These are phyloP conservation scores for Ceratina australensis DNA, from an alignment of 1,140 invertebrate species.

Conservation along the genomic window DNA sequence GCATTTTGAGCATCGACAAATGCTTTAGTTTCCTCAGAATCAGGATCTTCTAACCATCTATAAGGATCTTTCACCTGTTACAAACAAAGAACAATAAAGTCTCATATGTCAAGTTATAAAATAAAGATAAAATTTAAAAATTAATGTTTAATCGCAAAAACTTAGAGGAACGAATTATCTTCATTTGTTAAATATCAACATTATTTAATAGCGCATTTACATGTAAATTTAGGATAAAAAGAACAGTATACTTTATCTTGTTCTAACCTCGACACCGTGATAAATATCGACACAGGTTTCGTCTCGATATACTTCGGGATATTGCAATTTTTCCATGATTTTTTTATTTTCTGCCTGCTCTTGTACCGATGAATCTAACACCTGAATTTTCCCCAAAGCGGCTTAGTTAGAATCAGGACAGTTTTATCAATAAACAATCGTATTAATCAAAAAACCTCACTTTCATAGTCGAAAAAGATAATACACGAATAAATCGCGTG, in stretches of 20 bases:
- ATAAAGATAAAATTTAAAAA: neutral
- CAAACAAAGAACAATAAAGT: neutral
- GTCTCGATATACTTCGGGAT: conserved; percentile 89
- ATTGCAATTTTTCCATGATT: conserved; percentile 78
- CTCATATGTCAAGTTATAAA: neutral
- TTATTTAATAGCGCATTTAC: neutral
- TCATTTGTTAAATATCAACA: neutral
- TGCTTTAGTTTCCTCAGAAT: conserved; percentile 93
- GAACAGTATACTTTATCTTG: neutral
- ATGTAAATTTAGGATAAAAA: neutral
- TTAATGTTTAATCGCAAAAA: too few relatives aligned
- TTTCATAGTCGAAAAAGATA: conserved; percentile 17
- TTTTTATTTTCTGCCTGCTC: neutral
- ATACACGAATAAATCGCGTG: conserved; percentile 19
- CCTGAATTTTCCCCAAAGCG: conserved; percentile 2
- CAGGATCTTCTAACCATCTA: conserved; percentile 98
- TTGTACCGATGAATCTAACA: neutral
- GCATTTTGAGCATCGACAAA: conserved; percentile 96
- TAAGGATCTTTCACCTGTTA: conserved; percentile 93
- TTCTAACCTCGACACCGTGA: conserved; percentile 89
- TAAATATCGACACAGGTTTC: conserved; percentile 89
- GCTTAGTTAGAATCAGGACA: neutral
- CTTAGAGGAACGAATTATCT: too few relatives aligned
- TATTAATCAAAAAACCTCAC: conserved; percentile 21
- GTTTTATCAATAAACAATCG: neutral